Evolutionary conservation across 2,888 invertebrate species (phyloP).

Genomic region (Laothoe populi): DNA sequence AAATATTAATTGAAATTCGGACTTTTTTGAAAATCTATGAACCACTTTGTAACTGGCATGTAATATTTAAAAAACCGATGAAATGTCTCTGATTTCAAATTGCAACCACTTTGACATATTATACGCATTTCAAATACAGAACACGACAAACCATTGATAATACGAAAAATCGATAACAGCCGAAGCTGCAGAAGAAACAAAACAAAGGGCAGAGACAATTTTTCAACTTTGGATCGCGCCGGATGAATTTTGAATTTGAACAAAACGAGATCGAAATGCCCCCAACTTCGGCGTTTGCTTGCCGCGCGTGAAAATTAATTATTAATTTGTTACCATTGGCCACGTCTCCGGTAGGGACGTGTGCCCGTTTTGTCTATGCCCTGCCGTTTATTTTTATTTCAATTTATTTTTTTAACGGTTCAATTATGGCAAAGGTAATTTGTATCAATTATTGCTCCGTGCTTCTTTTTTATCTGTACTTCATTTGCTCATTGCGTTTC

Average conservation of each 20-base stretch:
- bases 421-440: constrained; percentile 68
- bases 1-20: too few species aligned
- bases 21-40: too few species aligned
- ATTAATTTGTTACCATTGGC: constrained; percentile 79
- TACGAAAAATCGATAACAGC: constrained; percentile 33
- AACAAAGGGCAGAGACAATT: constrained; percentile 61
- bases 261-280: constrained; percentile 73
- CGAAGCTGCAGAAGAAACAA: constrained; percentile 46
- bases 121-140: constrained; percentile 21
- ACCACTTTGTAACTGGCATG: too few species aligned
- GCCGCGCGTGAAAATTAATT: constrained; percentile 78
- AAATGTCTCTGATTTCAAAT: constrained; percentile 1
- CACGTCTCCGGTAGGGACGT: constrained; percentile 59
- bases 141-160: constrained; percentile 24
- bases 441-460: constrained; percentile 60
- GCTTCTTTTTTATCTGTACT: constrained; percentile 28
- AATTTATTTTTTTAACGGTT: constrained; percentile 65
- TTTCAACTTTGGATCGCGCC: constrained; percentile 69
- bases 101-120: not conserved
- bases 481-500: constrained; percentile 12
- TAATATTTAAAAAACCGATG: not conserved
- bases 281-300: constrained; percentile 64
- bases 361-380: constrained; percentile 60
- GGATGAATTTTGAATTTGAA: constrained; percentile 73
- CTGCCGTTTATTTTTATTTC: constrained; percentile 54